A percentile compares a stretch with the other conserved stretches of the same genome.
Evolutionary conservation across 2,797 vertebrate species (phyloP).

Genomic region (Liasis olivaceus): DNA sequence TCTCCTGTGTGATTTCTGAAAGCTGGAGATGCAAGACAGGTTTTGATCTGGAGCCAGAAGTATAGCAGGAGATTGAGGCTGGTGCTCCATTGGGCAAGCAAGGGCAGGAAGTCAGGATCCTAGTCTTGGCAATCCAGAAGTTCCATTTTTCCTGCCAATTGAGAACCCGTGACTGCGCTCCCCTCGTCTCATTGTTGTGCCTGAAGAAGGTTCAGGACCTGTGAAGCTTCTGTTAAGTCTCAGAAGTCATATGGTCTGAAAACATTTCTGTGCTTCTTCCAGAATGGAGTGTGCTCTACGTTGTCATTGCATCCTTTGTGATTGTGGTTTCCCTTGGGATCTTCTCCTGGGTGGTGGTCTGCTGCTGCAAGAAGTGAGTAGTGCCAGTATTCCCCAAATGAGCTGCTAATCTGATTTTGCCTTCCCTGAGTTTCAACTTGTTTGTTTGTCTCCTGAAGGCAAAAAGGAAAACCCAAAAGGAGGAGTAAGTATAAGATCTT

Average conservation of each 20-base stretch:
- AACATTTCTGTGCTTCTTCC: conserved; percentile 51
- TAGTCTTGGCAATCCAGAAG: background rate
- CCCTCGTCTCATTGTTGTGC: background rate
- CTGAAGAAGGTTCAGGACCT: background rate
- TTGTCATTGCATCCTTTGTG: conserved; percentile 92
- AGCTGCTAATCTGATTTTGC: background rate
- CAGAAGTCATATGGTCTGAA: background rate
- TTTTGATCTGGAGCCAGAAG: background rate
- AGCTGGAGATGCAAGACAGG: background rate
- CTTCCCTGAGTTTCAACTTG: conserved; percentile 5
- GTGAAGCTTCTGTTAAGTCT: background rate
- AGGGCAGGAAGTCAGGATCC: background rate
- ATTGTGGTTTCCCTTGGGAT: conserved; percentile 89
- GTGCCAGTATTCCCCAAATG: background rate
- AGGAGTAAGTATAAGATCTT: conserved; percentile 98
- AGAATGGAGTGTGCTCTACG: conserved; percentile 99
- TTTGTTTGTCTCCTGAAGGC: conserved; percentile 69
- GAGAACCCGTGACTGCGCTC: too few species aligned
- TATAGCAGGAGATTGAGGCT: too few species aligned
- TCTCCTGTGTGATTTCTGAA: background rate
- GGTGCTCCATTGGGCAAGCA: background rate
- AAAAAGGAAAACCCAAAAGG: conserved; percentile 89
- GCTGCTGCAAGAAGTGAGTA: conserved; percentile 93
- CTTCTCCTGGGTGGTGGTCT: conserved; percentile 88
- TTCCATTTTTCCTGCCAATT: too few species aligned